Conservation (phyloP, 2,888 invertebrate genomes). For the Kryphioiulus occultus region DNA sequence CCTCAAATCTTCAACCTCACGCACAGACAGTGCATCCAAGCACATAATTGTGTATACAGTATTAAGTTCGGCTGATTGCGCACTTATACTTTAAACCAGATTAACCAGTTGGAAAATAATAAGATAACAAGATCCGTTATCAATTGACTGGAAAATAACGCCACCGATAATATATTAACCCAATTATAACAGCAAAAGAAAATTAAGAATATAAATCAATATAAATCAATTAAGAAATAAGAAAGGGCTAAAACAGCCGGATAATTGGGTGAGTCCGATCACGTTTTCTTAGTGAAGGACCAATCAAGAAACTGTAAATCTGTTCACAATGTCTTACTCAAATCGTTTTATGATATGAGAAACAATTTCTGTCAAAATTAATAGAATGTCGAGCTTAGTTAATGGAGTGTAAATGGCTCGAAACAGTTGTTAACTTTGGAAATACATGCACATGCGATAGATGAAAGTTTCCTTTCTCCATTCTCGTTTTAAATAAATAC, state of each 20-base stretch:
- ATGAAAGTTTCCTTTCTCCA: too few species aligned
- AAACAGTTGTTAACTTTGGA: too few species aligned
- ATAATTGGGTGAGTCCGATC: background rate
- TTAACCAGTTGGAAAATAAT: background rate
- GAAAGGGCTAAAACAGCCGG: background rate
- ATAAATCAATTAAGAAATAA: background rate
- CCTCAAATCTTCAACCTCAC: background rate
- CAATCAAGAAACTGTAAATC: background rate
- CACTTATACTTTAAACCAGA: background rate
- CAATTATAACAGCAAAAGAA: background rate
- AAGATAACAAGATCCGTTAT: background rate
- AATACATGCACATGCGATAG: too few species aligned
- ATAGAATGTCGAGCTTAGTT: too few species aligned
- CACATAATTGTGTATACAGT: background rate
- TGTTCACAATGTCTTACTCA: background rate
- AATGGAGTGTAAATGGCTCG: too few species aligned
- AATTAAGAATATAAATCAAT: too few species aligned
- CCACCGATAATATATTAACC: background rate
- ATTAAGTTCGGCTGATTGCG: background rate
- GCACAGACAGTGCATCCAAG: background rate
- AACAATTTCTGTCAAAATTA: too few species aligned
- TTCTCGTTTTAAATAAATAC: too few species aligned
- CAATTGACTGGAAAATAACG: constrained; percentile 5
- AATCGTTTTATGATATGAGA: too few species aligned
- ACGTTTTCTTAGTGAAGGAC: background rate